These are phyloP conservation scores for Malurus cyaneus DNA, from an alignment of 2,113 vertebrate species.

Conservation along the genomic window DNA sequence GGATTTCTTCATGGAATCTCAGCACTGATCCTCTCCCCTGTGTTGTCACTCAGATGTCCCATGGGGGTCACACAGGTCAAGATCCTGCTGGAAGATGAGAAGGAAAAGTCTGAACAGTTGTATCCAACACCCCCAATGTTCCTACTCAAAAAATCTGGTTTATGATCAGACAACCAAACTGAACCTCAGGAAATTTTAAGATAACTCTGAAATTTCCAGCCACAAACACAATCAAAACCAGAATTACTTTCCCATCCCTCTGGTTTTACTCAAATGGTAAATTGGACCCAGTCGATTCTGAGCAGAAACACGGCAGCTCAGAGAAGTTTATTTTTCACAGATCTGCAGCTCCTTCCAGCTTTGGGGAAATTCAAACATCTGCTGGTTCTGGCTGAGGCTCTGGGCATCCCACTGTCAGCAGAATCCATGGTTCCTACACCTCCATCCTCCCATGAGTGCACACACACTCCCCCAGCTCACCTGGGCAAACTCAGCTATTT, in stretches of 20 bases:
- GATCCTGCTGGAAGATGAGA: background rate
- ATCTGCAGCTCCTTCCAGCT: background rate
- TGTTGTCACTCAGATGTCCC: background rate
- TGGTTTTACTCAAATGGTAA: background rate
- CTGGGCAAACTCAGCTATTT: no score
- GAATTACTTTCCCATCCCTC: background rate
- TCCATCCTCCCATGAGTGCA: background rate
- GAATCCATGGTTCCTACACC: background rate
- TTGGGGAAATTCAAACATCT: conserved; percentile 2
- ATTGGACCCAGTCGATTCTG: background rate
- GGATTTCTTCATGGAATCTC: background rate
- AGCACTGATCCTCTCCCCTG: background rate
- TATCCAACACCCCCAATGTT: rapidly evolving
- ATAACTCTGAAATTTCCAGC: background rate
- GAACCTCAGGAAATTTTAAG: background rate
- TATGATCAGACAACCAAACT: background rate
- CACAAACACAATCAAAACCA: background rate
- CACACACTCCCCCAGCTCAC: background rate
- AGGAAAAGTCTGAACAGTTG: background rate
- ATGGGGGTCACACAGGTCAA: rapidly evolving
- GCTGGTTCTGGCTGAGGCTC: background rate
- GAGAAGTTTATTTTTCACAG: background rate
- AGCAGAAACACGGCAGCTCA: background rate
- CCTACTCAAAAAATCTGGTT: background rate
- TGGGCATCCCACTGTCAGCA: background rate